Evolutionary conservation across 2,888 invertebrate genomes (phyloP).

Genomic region (Melanophora roralis): DNA sequence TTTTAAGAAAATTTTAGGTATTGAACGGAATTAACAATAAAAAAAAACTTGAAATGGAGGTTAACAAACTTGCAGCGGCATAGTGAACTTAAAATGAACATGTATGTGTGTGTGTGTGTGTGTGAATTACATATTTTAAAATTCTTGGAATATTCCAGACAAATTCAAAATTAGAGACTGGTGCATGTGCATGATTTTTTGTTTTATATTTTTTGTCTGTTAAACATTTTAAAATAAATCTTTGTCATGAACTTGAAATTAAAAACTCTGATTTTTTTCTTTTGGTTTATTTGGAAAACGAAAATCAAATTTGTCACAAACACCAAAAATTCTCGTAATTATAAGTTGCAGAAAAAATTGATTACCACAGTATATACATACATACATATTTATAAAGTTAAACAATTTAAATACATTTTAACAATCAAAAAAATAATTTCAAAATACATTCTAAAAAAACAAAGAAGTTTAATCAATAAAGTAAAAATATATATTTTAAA

Average conservation of each 20-base stretch:
- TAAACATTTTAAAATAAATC: slow-evolving; percentile 6
- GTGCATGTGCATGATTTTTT: background rate
- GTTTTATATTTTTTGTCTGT: background rate
- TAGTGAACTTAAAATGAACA: slow-evolving; percentile 18
- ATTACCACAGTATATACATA: no score
- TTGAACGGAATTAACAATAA: background rate
- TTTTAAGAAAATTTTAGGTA: background rate
- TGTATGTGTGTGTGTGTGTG: no score
- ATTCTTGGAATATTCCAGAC: background rate
- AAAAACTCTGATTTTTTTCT: background rate
- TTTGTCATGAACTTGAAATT: slow-evolving; percentile 38
- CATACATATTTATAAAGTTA: no score
- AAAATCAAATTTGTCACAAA: background rate
- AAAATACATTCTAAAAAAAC: background rate
- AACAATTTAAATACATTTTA: no score
- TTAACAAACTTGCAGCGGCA: slow-evolving; percentile 35
- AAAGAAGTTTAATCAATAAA: background rate
- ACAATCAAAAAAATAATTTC: no score
- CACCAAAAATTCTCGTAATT: no score
- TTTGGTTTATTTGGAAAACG: background rate
- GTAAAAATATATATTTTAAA: background rate
- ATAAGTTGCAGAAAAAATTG: no score
- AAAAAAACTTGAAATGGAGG: slow-evolving; percentile 1
- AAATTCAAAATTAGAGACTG: no score
- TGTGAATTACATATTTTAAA: background rate